Evolutionary conservation across 2,113 vertebrate species (phyloP), one percentile per base, ranked within the genome.

Genomic region (Serinus canaria): DNA sequence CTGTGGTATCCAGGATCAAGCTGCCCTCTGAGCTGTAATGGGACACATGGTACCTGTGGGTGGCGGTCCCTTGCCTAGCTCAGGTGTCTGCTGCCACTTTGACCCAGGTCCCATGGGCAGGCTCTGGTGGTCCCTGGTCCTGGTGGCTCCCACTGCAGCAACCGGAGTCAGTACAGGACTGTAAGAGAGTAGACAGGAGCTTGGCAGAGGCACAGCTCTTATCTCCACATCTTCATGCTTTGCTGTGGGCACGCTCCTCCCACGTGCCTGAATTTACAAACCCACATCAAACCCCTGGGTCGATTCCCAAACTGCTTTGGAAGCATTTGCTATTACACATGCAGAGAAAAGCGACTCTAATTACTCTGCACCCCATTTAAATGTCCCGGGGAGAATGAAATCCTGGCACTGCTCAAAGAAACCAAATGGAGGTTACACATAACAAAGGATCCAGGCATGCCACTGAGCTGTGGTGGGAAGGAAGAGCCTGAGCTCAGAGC

Each of bases 201-300:
- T 8, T 81, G 83, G 77, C 68, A 91, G 92, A 87, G 62, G 77
- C 62, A 75, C 77, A 55, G 82, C 78, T 96, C 93, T 79, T 75
- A 89, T 60, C 92, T 89, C 43, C 46, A 46, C 68, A 47, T 59
- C 89, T 87, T 66, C 3, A 1, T 16, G 25, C 74, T 89, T 81
- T 81, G 80, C 80, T 62, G 76, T 55, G 84, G 68, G 72, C 27
- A 50, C 1, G 10, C 53, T 90, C 41, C 47, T 49, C 64, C 69
- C 67, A 79, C 4, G 0, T 56, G 56, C 58, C 85, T 56, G 62
- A 68, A 94, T 58, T 69, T 79, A 64, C 67, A 49, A 93, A 85
- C 58, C 69, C 84, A 68, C 93, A 83, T 58, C 85, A 86, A 62
- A 66, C 56, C 80, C 72, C 66, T 33, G 39, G 79, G 72, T 37